Percentiles rank a stretch among this genome's conserved stretches.
These are phyloP conservation scores for Hystrix cristata DNA, from an alignment of 2,113 vertebrate species.

Conservation along the genomic window DNA sequence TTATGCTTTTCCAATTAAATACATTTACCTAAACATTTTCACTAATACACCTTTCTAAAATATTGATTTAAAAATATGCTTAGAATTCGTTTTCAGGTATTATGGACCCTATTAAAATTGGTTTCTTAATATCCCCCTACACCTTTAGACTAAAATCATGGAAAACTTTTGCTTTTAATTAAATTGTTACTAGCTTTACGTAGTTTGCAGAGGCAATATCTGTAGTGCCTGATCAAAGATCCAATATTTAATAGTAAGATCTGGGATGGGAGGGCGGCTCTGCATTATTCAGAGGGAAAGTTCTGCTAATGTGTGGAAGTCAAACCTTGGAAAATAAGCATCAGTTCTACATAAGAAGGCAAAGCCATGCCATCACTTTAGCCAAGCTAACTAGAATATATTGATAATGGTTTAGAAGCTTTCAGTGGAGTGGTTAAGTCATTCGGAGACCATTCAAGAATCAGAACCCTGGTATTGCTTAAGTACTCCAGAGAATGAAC, in stretches of 20 bases:
- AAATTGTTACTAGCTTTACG: background rate
- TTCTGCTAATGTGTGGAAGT: background rate
- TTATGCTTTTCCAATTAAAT: background rate
- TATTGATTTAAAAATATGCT: conserved; percentile 18
- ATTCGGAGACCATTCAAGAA: background rate
- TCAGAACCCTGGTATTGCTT: background rate
- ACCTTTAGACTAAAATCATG: background rate
- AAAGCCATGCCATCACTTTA: background rate
- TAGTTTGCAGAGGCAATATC: background rate
- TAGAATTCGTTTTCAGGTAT: background rate
- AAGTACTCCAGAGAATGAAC: background rate
- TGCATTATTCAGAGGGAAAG: background rate
- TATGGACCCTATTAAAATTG: background rate
- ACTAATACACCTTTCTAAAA: background rate
- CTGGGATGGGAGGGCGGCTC: background rate
- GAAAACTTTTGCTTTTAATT: background rate
- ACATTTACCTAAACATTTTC: background rate
- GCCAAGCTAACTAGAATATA: background rate
- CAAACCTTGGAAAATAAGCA: background rate
- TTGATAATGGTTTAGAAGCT: background rate
- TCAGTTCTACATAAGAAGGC: background rate
- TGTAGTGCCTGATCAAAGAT: background rate
- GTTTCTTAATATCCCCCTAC: background rate
- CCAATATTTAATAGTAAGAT: background rate
- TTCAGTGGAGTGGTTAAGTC: background rate